These are phyloP conservation scores for Stenopsyche tienmushanensis DNA, from an alignment of 1,140 invertebrate genomes.

Conservation along the genomic window DNA sequence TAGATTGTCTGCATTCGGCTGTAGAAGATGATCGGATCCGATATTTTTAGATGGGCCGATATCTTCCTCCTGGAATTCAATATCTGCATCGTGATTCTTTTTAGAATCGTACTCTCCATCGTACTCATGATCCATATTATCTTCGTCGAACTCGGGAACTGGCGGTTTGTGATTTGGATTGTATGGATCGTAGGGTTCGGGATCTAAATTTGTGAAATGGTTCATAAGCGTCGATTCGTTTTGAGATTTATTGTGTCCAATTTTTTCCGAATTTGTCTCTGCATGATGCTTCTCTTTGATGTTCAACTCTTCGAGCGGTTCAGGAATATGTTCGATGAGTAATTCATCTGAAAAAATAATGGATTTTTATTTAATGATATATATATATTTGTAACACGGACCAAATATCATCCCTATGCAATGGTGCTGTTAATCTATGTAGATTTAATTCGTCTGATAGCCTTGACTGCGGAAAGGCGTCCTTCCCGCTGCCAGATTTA, in stretches of 20 bases:
- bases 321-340: constrained; percentile 41
- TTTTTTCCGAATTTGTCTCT: constrained; percentile 47
- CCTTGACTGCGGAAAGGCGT: no score
- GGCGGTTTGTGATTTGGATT: constrained; percentile 53
- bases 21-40: constrained; percentile 54
- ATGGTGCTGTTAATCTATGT: no score
- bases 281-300: constrained; percentile 17
- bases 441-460: no score
- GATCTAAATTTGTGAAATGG: constrained; percentile 47
- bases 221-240: constrained; percentile 45
- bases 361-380: constrained; percentile 14
- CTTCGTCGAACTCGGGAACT: constrained; percentile 39
- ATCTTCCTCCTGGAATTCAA: constrained; percentile 46
- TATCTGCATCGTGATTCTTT: constrained; percentile 40
- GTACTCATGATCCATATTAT: constrained; percentile 53
- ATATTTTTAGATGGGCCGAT: constrained; percentile 48
- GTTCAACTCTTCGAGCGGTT: constrained; percentile 49
- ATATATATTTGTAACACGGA: not conserved
- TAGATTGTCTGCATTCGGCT: constrained; percentile 61
- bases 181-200: constrained; percentile 54
- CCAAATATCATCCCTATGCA: no score
- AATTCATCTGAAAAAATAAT: constrained; percentile 46
- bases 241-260: constrained; percentile 1
- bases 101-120: constrained; percentile 48
- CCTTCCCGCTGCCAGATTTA: no score